Evolutionary conservation across 1,140 invertebrate species (phyloP).

Genomic region (Nilaparvata lugens): DNA sequence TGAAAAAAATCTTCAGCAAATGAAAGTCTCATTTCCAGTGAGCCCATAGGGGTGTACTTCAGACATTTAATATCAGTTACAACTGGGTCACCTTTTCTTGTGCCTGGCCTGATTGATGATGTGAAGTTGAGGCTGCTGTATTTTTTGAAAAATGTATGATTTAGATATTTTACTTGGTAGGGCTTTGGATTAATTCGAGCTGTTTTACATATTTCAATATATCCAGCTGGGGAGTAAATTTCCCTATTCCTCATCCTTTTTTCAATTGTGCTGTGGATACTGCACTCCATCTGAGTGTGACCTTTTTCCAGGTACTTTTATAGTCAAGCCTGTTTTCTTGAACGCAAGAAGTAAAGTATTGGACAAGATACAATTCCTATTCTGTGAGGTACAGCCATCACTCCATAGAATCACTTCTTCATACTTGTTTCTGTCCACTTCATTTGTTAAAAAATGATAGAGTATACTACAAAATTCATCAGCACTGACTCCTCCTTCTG

Average conservation of each 20-base stretch:
- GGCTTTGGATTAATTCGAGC: conserved; percentile 15
- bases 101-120: conserved; percentile 16
- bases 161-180: conserved; percentile 17
- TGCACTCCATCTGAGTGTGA: conserved; percentile 23
- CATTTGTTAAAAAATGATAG: too few species aligned
- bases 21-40: too few species aligned
- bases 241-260: too few species aligned
- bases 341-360: too few species aligned
- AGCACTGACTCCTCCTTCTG: too few species aligned
- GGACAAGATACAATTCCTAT: too few species aligned
- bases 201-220: conserved; percentile 11
- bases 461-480: too few species aligned
- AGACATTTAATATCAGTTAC: conserved; percentile 20
- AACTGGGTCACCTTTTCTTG: conserved; percentile 15
- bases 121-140: neutral
- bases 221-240: conserved; percentile 8
- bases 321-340: too few species aligned
- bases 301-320: conserved; percentile 11
- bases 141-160: conserved; percentile 16
- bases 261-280: conserved; percentile 11
- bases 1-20: too few species aligned
- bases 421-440: too few species aligned
- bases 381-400: too few species aligned
- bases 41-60: too few species aligned
- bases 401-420: conserved; percentile 5